phyloP scores from a whole-genome alignment of 1,140 invertebrate species.

The Drosophila orosa region DNA sequence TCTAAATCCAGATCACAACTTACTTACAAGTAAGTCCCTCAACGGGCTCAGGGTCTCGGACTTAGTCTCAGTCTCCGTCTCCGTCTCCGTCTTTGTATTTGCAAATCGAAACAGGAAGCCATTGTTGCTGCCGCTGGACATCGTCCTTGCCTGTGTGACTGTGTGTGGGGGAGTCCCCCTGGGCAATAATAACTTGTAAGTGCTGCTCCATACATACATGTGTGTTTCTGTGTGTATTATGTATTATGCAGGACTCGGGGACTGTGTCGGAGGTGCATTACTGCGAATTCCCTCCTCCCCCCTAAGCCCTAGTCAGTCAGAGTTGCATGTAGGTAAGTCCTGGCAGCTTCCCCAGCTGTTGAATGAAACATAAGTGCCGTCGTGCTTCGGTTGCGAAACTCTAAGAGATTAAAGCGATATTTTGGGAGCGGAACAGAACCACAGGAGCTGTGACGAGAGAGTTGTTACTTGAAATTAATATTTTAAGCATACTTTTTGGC shows the following conservation, averaged over 20 bases:
- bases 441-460: neutral
- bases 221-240: constrained; percentile 7
- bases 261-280: constrained; percentile 10
- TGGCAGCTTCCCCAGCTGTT: constrained; percentile 10
- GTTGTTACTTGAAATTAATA: neutral
- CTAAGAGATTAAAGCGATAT: constrained; percentile 19
- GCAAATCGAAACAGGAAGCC: constrained; percentile 19
- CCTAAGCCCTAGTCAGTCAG: neutral
- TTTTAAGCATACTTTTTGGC: neutral
- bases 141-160: constrained; percentile 6
- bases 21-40: constrained; percentile 19
- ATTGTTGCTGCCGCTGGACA: constrained; percentile 27
- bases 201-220: constrained; percentile 15
- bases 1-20: constrained; percentile 27
- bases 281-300: constrained; percentile 1
- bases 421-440: neutral
- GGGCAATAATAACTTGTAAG: constrained; percentile 45
- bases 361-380: constrained; percentile 23
- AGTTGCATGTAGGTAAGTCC: constrained; percentile 13
- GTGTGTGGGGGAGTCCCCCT: neutral
- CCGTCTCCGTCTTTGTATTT: neutral
- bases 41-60: neutral
- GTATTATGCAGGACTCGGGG: constrained; percentile 22
- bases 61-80: neutral
- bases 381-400: constrained; percentile 11